Base-by-base conservation (phyloP, 2,888 invertebrate genomes). In the Panopea generosa region DNA sequence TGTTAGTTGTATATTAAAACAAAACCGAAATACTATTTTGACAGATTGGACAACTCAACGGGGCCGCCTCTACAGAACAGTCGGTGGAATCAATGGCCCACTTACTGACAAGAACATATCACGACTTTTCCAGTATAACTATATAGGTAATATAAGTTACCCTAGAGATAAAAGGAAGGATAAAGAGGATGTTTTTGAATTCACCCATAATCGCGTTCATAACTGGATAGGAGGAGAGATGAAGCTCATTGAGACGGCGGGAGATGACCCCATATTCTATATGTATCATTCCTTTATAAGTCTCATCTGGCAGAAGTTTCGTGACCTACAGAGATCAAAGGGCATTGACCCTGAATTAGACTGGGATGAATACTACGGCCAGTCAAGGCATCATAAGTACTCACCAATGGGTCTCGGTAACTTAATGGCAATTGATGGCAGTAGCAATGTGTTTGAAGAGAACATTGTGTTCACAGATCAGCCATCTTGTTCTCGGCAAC, bases 241-340 rank as follows among this genome's bases (percentile, higher is more conserved):
- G 87, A 81, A 63, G n/a, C 70, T 74, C 7, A 80, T 89, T 40
- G 85, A 87, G 50, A 87, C 87, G 0, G 86, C 88, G 6, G 83
- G 87, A 11, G 86, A 82, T 67, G 90, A 90, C 50, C 87, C 88
- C 0, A 66, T 86, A 14, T 90, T 89, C 72, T 90, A 85, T 74
- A 57, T 87, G 2, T 84, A 86, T 43, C 88, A 89, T 62, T 74
- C 86, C 0, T 87, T 84, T 53, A 81, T 87, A 29, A 88, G 87
- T 69, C 74, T 81, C 55, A 67, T 89, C 16, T 88, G 87, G 87
- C 84, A 84, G 38, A 67, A 84, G 16, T 90, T 88, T 57, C 70
- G 87, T 20, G 59, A 52, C 1, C 73, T 78, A 1, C 86, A 86
- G 60, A 61, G 79, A 26, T 18, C 16, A 14, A 45, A 61, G 2